Evolutionary conservation across 2,113 vertebrate species (phyloP), one percentile per base, ranked within the genome.

Genomic region (Epinephelus fuscoguttatus): DNA sequence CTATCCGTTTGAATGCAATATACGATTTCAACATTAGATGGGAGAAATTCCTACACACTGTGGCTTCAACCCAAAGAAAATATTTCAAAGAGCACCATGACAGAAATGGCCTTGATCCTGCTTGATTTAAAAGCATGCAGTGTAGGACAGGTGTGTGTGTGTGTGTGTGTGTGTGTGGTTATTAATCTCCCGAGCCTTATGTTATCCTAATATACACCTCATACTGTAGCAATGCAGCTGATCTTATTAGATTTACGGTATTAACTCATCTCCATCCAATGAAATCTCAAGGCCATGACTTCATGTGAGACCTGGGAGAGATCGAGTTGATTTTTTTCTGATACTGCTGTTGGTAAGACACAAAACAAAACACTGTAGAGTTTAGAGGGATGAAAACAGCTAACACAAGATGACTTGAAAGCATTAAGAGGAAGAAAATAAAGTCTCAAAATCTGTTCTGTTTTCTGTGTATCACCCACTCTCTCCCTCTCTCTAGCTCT

Each of bases 51-150:
- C 30, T 30, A 30, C 4, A 30, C 30, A 30, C 30, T 30, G 30
- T 30, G 30, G 30, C 30, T 4, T 30, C 4, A 30, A 30, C 42
- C 30, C 45, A 8, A 23, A 63, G 21, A 17, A 62, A 17, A 27
- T 0, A 27, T 74, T 78, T 70, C 42, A 70, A 14, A 30, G 50
- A 47, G 4, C 74, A 56, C 7, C 1, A 5, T 23, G 47, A 2
- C 10, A 50, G 45, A 70, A 62, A 56, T 78, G 72, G 52, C 59
- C 68, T 83, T 52, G 52, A 82, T 61, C 73, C 64, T 57, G 27
- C 45, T 49, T 84, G 72, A 88, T 85, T 80, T 70, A 80, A 85
- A 69, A 70, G 3, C 75, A 30, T 37, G 63, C n/a, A 13, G 25
- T 73, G 25, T 52, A 37, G 61, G 33, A 75, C 69, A 71, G n/a